A percentile compares a stretch with the other conserved stretches of the same genome.
Evolutionary conservation across 2,888 invertebrate genomes (phyloP).

Genomic region (Nemotelus nigrinus): DNA sequence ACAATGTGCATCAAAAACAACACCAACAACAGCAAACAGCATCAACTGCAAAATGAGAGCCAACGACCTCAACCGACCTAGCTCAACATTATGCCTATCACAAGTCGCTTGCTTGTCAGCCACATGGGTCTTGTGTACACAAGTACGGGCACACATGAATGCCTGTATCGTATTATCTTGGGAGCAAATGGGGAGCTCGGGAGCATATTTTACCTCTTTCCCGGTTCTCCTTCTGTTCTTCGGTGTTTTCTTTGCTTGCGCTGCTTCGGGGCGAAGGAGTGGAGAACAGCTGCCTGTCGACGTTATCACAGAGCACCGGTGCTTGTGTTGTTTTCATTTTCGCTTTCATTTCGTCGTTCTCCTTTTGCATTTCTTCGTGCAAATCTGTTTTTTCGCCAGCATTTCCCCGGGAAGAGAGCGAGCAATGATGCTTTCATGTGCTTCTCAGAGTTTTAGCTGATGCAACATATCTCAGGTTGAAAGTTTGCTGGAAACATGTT

Average conservation of each 20-base stretch:
- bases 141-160: slow-evolving; percentile 8
- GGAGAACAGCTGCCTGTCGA: slow-evolving; percentile 14
- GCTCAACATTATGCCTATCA: slow-evolving; percentile 50
- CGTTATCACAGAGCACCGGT: slow-evolving; percentile 33
- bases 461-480: neutral
- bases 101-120: neutral
- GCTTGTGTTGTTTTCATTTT: slow-evolving; percentile 40
- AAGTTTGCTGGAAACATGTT: slow-evolving; percentile 15
- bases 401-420: neutral
- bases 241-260: slow-evolving; percentile 18
- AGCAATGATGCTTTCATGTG: slow-evolving; percentile 17
- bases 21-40: slow-evolving; percentile 25
- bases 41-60: slow-evolving; percentile 44
- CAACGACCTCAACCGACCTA: slow-evolving; percentile 53
- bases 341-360: slow-evolving; percentile 11
- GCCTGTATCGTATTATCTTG: neutral
- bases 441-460: neutral
- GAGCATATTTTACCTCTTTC: neutral
- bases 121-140: slow-evolving; percentile 17
- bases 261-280: slow-evolving; percentile 6
- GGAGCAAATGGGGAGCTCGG: slow-evolving; percentile 20
- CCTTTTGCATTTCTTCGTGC: slow-evolving; percentile 38
- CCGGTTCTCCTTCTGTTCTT: neutral
- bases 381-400: neutral
- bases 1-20: slow-evolving; percentile 9